phyloP scores from a whole-genome alignment of 2,888 invertebrate species.

The Acrobasis repandana region DNA sequence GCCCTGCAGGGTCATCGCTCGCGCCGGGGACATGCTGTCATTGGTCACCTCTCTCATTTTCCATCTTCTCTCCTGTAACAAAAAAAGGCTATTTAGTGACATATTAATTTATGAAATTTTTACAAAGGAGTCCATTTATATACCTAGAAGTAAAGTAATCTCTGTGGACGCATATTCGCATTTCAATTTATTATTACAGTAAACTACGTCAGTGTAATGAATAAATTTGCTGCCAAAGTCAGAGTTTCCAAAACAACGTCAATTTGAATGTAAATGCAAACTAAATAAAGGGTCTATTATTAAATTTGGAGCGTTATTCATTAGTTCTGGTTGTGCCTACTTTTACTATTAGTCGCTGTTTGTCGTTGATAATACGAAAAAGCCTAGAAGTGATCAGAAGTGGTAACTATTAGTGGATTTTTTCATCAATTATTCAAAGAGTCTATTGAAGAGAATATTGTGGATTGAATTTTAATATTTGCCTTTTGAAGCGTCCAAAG shows the following conservation, averaged over 20 bases:
- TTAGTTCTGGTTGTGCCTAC: no score
- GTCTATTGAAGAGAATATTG: no score
- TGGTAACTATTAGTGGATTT: no score
- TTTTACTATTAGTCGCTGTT: no score
- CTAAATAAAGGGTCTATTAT: neutral
- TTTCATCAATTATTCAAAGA: no score
- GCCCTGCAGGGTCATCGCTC: slow-evolving; percentile 72
- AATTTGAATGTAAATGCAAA: slow-evolving; percentile 8
- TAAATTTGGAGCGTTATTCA: slow-evolving; percentile 4
- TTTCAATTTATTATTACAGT: neutral
- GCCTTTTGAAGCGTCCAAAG: slow-evolving; percentile 38
- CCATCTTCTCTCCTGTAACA: slow-evolving; percentile 79
- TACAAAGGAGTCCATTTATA: neutral
- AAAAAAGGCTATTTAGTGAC: slow-evolving; percentile 33
- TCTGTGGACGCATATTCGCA: neutral
- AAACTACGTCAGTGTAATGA: neutral
- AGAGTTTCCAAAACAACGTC: slow-evolving; percentile 5
- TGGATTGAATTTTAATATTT: slow-evolving; percentile 50
- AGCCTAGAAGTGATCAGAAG: no score
- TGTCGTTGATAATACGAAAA: no score
- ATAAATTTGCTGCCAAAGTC: slow-evolving; percentile 10
- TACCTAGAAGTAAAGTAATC: neutral
- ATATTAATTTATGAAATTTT: neutral
- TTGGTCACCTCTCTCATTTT: slow-evolving; percentile 74
- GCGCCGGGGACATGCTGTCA: slow-evolving; percentile 79